A percentile compares a stretch with the other conserved stretches of the same genome.
Conservation (phyloP, 2,113 vertebrate genomes). For the Gopherus evgoodei region DNA sequence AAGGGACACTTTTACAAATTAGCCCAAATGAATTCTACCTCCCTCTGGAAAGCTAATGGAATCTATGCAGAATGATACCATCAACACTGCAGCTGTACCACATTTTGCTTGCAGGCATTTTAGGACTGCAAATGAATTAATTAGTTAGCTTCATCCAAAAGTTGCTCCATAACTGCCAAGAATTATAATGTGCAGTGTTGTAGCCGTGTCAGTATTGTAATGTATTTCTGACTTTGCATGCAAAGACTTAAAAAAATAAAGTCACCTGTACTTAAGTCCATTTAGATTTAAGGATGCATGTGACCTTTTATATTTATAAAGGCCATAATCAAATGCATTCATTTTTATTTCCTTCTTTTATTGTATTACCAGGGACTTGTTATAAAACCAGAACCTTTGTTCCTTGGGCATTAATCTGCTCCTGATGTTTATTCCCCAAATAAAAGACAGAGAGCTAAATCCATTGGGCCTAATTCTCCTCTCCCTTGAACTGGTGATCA, state of each 20-base stretch:
- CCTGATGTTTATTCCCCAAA: not conserved
- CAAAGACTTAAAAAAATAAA: not conserved
- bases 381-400: not conserved
- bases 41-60: not conserved
- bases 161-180: slow-evolving; percentile 38
- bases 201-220: not conserved
- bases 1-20: not conserved
- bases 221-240: not conserved
- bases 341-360: not conserved
- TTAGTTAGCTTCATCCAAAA: slow-evolving; percentile 21
- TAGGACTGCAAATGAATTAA: slow-evolving; percentile 27
- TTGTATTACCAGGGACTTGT: not conserved
- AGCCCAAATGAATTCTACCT: not conserved
- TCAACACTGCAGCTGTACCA: not conserved
- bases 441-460: not conserved
- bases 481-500: not conserved
- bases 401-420: not conserved
- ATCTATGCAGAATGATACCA: slow-evolving; percentile 8
- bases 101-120: slow-evolving; percentile 51
- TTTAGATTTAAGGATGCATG: not conserved
- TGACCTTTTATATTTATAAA: not conserved
- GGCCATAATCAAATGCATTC: not conserved
- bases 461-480: not conserved
- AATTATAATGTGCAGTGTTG: not conserved
- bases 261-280: not conserved